A percentile compares a stretch with the other conserved stretches of the same genome.
Evolutionary conservation across 2,797 vertebrate genomes (phyloP).

Genomic region (Phrynocephalus vlangalii): DNA sequence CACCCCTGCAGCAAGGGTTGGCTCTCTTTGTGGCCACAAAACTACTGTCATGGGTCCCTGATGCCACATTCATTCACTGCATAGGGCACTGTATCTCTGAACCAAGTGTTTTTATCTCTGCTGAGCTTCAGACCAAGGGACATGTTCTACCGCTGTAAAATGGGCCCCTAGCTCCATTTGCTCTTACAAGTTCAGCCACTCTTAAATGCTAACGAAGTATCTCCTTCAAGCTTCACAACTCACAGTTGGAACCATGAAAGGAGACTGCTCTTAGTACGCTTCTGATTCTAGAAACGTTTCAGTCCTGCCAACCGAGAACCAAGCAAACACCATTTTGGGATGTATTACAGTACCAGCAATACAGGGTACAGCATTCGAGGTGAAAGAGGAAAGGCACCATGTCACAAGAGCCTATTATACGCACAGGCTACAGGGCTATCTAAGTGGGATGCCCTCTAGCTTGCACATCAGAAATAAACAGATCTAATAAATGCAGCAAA

Average conservation of each 20-base stretch:
- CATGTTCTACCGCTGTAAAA: constrained; percentile 17
- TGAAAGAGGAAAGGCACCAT: background rate
- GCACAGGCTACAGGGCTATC: background rate
- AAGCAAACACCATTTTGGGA: background rate
- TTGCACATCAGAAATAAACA: background rate
- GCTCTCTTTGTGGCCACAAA: background rate
- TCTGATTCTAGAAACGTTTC: background rate
- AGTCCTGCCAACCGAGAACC: constrained; percentile 14
- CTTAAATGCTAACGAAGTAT: constrained; percentile 2
- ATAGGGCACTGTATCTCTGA: constrained; percentile 7
- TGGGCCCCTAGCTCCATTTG: constrained; percentile 12
- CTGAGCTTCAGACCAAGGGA: constrained; percentile 3
- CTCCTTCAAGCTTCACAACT: background rate
- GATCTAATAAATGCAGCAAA: no score
- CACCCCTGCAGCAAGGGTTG: background rate
- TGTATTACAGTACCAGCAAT: background rate
- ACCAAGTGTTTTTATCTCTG: constrained; percentile 19
- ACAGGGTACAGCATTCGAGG: background rate
- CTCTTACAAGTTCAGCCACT: rapidly evolving
- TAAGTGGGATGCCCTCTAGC: no score
- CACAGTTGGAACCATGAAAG: constrained; percentile 19
- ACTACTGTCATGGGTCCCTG: background rate
- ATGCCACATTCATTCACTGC: background rate
- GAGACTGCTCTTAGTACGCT: background rate
- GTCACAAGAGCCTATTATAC: background rate